Evolutionary conservation across 2,888 invertebrate genomes (phyloP).

Genomic region (Lydus trimaculatus): DNA sequence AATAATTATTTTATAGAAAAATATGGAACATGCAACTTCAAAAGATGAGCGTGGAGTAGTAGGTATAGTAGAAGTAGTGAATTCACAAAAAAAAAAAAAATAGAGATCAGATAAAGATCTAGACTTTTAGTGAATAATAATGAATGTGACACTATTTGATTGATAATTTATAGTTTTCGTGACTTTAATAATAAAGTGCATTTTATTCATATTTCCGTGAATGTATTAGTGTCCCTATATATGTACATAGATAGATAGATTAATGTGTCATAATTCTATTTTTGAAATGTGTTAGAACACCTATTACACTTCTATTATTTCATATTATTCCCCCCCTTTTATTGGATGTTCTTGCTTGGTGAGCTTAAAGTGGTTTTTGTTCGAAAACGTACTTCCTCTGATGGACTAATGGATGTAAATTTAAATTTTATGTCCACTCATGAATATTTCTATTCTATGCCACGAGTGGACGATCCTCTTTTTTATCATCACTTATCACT

Average conservation of each 20-base stretch:
- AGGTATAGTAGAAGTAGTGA: too few relatives aligned
- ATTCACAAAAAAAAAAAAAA: too few relatives aligned
- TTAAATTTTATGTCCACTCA: constrained; percentile 35
- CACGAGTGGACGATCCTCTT: constrained; percentile 27
- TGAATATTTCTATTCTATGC: constrained; percentile 33
- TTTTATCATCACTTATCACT: constrained; percentile 28
- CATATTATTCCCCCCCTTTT: constrained; percentile 18
- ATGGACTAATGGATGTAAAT: constrained; percentile 35
- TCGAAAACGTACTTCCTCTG: constrained; percentile 32
- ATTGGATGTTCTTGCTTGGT: constrained; percentile 18
- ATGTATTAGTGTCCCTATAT: not conserved
- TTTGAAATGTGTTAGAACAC: constrained; percentile 19
- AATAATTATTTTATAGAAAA: too few relatives aligned
- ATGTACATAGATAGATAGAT: constrained; percentile 13
- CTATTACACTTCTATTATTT: constrained; percentile 21
- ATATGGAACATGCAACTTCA: too few relatives aligned
- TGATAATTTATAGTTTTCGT: not conserved
- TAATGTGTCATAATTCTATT: constrained; percentile 20
- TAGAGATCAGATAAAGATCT: not conserved
- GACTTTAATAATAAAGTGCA: not conserved
- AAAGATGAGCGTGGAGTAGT: too few relatives aligned
- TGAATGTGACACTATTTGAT: not conserved
- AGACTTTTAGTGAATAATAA: not conserved
- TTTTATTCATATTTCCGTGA: not conserved
- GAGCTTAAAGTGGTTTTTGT: constrained; percentile 33